Percentiles rank a stretch among this genome's conserved stretches.
Conservation (phyloP, 92 coral and sea anemone genomes). For the Nematostella vectensis region DNA sequence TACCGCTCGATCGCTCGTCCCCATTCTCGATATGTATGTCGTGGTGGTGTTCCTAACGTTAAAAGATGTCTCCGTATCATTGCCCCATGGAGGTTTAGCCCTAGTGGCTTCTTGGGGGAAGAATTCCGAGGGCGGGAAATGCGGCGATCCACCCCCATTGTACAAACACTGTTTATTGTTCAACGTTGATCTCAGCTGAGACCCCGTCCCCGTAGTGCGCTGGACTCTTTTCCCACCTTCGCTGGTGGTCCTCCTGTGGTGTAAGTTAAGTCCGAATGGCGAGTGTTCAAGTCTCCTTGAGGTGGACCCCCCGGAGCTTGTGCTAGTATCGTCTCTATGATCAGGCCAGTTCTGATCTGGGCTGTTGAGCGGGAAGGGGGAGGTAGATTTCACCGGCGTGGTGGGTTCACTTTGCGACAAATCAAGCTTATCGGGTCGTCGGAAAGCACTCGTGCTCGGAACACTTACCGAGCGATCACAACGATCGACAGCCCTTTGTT, state of each 20-base stretch:
- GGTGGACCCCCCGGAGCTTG: slow-evolving; percentile 44
- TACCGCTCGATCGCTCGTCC: slow-evolving; percentile 20
- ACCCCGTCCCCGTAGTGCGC: slow-evolving; percentile 25
- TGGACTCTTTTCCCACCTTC: slow-evolving; percentile 24
- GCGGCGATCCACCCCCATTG: slow-evolving; percentile 39
- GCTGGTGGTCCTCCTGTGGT: slow-evolving; percentile 48
- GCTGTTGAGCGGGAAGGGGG: slow-evolving; percentile 32
- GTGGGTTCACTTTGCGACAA: slow-evolving; percentile 53
- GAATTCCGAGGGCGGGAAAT: slow-evolving; percentile 68
- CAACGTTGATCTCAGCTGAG: slow-evolving; percentile 32
- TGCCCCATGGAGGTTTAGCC: slow-evolving; percentile 61
- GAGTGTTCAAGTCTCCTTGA: slow-evolving; percentile 76
- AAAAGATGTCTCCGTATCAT: slow-evolving; percentile 18
- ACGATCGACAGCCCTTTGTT: slow-evolving; percentile 19
- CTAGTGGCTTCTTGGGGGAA: slow-evolving; percentile 83
- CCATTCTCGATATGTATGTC: slow-evolving; percentile 1
- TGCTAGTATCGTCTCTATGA: slow-evolving; percentile 50
- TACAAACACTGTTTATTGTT: slow-evolving; percentile 39
- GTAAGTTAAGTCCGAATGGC: slow-evolving; percentile 74
- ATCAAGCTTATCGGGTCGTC: slow-evolving; percentile 30
- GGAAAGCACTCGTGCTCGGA: slow-evolving; percentile 13
- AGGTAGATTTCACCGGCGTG: slow-evolving; percentile 33
- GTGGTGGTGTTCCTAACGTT: background rate
- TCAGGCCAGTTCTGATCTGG: slow-evolving; percentile 47
- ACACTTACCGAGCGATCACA: slow-evolving; percentile 35